Percentiles rank a stretch among this genome's conserved stretches.
Evolutionary conservation across 2,797 vertebrate genomes (phyloP).

Genomic region (Gouania willdenowi): DNA sequence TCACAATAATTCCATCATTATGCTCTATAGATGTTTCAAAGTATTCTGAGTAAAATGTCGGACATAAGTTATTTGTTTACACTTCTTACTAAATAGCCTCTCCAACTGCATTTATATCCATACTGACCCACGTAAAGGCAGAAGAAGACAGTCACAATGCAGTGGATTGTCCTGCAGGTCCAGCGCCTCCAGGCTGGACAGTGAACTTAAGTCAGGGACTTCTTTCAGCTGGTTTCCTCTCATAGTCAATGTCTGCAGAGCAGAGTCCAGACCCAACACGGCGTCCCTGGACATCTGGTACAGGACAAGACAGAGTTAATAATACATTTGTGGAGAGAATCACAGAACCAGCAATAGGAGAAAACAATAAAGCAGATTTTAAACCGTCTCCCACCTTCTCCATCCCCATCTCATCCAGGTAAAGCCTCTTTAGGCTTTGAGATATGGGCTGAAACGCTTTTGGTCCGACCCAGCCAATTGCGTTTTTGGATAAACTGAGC

Average conservation of each 20-base stretch:
- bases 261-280: constrained; percentile 74
- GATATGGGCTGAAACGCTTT: constrained; percentile 72
- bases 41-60: too few species aligned
- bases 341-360: too few species aligned
- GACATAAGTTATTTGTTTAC: too few species aligned
- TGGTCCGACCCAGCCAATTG: constrained; percentile 63
- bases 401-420: constrained; percentile 79
- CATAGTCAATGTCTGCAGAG: constrained; percentile 77
- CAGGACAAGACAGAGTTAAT: background rate
- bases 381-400: too few species aligned
- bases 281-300: constrained; percentile 77
- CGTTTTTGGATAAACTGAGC: constrained; percentile 82
- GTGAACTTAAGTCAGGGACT: constrained; percentile 72
- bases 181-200: constrained; percentile 78
- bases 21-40: too few species aligned
- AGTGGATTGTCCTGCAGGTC: constrained; percentile 84
- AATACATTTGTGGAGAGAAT: too few species aligned
- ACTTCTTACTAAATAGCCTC: too few species aligned
- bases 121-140: constrained; percentile 78
- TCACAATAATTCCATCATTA: too few species aligned
- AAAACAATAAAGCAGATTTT: too few species aligned
- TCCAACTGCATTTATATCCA: too few species aligned
- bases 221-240: constrained; percentile 80
- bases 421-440: constrained; percentile 79
- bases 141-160: constrained; percentile 80